phyloP scores from a whole-genome alignment of 2,888 invertebrate species.

The Tiliacea citrago region DNA sequence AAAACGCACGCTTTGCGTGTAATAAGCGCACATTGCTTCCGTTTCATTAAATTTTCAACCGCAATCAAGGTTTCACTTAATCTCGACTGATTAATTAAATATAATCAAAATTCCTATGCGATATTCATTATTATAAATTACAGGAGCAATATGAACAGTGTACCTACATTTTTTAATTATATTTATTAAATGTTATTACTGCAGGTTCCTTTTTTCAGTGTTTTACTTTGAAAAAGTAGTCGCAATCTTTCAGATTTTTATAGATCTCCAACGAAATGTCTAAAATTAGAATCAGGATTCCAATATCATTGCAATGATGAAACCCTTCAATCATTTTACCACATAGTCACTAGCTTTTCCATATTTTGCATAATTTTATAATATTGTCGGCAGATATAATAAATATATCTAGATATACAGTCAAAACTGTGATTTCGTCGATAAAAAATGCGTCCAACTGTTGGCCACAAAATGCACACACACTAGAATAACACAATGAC shows the following conservation, averaged over 20 bases:
- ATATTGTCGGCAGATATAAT: too few species aligned
- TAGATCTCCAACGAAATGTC: too few species aligned
- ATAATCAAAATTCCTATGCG: conserved; percentile 31
- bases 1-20: conserved; percentile 24
- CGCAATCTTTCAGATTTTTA: too few species aligned
- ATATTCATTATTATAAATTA: conserved; percentile 42
- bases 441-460: too few species aligned
- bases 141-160: conserved; percentile 19
- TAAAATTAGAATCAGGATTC: too few species aligned
- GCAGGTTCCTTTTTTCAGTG: background rate
- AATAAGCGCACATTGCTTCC: conserved; percentile 32
- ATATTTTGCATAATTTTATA: background rate
- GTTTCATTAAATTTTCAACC: conserved; percentile 59
- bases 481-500: too few species aligned
- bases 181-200: background rate
- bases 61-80: conserved; percentile 61
- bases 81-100: conserved; percentile 55
- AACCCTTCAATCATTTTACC: too few species aligned
- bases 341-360: background rate
- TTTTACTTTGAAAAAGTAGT: background rate
- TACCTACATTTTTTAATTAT: background rate
- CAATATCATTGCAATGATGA: background rate
- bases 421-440: too few species aligned
- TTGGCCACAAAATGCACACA: too few species aligned
- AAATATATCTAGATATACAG: too few species aligned